These are phyloP conservation scores for Meteorus colon DNA, from an alignment of 2,888 invertebrate species.

Conservation along the genomic window DNA sequence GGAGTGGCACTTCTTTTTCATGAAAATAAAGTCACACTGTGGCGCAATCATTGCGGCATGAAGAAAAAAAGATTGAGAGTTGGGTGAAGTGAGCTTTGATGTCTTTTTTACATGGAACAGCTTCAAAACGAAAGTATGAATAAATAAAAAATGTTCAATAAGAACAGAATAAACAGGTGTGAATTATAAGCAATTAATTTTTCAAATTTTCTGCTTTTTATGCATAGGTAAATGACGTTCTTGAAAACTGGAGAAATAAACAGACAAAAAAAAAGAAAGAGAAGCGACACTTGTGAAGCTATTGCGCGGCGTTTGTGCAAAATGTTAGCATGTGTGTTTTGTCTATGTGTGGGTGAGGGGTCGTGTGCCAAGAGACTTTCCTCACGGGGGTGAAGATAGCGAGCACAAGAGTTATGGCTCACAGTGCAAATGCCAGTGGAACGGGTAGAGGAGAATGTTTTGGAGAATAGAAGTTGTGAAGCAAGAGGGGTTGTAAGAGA, in stretches of 20 bases:
- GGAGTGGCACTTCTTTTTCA: constrained; percentile 39
- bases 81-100: not conserved
- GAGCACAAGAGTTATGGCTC: constrained; percentile 68
- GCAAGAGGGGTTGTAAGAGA: constrained; percentile 43
- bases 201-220: not conserved
- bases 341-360: constrained; percentile 48
- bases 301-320: not conserved
- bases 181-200: not conserved
- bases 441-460: not conserved
- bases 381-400: constrained; percentile 63
- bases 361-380: constrained; percentile 64
- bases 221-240: not conserved
- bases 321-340: constrained; percentile 3
- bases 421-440: constrained; percentile 26
- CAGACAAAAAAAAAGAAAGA: constrained; percentile 64
- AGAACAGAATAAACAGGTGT: not conserved
- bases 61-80: not conserved
- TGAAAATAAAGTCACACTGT: constrained; percentile 37
- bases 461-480: constrained; percentile 40
- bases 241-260: not conserved
- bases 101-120: not conserved
- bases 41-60: constrained; percentile 30
- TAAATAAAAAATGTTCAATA: not conserved
- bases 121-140: not conserved
- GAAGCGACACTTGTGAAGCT: constrained; percentile 54